Evolutionary conservation across 35 echinoderm and acorn worm genomes (phyloP), one percentile per base, ranked within the genome.

Genomic region (Ophioderma brevispina): DNA sequence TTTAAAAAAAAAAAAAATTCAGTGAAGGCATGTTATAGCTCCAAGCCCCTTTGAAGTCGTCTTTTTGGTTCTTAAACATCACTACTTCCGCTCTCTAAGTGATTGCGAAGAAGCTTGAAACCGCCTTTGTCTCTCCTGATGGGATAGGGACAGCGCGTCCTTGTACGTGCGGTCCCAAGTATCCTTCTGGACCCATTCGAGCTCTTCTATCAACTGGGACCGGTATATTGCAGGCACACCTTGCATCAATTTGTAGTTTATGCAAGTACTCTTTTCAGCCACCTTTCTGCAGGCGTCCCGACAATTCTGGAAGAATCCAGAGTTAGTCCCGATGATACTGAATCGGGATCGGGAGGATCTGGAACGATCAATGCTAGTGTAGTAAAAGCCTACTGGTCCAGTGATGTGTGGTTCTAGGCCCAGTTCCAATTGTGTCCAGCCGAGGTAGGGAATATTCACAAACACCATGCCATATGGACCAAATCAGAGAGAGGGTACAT

Each of bases 381-480:
- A 31, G 21, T 13, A 52, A 82, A 90, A 31, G 34, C n/a, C n/a
- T n/a, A n/a, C n/a, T n/a, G n/a, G 30, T 4, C 79, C 13, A 50
- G 34, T 41, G 5, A 85, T 91, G 30, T 89, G 83, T 31, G 5
- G 36, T 28, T 87, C 91, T 0, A 39, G 3, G 6, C 78, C 78
- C 14, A 91, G 17, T 0, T 42, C 59, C 0, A 95, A 33, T 1
- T 82, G 10, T 32, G 85, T 89, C 70, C 80, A 95, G 2, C 94
- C 85, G 5, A 88, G 46, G 38, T 92, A 92, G 18, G 94, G 94
- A 0, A n/a, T n/a, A n/a, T n/a, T n/a, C n/a, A n/a, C n/a, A n/a
- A n/a, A n/a, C n/a, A n/a, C n/a, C n/a, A 95, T 92, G 94, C 79
- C 94, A 79, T 13, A 95, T n/a, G 39, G 0, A 92, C 80, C 11